Evolutionary conservation across 30 jellyfish, hydroid and myxozoan genomes (phyloP).

Genomic region (Aurelia aurita complex sp. Pacific): DNA sequence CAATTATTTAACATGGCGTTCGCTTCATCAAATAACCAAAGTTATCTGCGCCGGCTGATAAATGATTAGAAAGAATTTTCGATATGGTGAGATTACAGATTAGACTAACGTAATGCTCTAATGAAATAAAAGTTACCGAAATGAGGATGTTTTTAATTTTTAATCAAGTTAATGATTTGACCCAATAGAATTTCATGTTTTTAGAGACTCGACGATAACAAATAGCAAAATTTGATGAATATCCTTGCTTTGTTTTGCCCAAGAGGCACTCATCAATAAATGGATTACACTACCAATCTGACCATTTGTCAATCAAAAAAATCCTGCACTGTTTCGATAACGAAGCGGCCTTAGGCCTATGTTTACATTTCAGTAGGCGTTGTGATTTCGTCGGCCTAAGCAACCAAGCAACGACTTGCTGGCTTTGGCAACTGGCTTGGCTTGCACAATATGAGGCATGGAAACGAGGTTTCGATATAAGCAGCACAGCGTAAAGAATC

Average conservation of each 20-base stretch:
- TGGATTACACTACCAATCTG: conserved; percentile 9
- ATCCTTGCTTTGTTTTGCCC: neutral
- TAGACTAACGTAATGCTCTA: conserved; percentile 31
- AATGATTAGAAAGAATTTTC: conserved; percentile 28
- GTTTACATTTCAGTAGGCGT: too few species aligned
- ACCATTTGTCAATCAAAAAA: neutral
- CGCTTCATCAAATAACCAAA: conserved; percentile 12
- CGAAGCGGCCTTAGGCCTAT: too few species aligned
- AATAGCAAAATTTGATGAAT: conserved; percentile 7
- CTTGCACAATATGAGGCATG: too few species aligned
- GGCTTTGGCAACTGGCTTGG: too few species aligned
- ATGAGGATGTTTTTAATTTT: conserved; percentile 42
- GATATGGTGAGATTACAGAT: conserved; percentile 51
- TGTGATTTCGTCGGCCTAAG: too few species aligned
- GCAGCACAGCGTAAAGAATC: too few species aligned
- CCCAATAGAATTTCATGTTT: conserved; percentile 38
- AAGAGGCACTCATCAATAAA: conserved; percentile 26
- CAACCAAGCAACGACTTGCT: too few species aligned
- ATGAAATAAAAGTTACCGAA: conserved; percentile 70
- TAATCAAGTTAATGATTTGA: conserved; percentile 21
- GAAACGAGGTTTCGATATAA: too few species aligned
- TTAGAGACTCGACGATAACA: conserved; percentile 31
- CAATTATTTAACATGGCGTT: conserved; percentile 22
- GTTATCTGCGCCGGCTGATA: conserved; percentile 60
- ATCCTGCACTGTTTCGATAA: neutral